Conservation (phyloP, 2,113 vertebrate genomes). For the Mastomys natalensis region DNA sequence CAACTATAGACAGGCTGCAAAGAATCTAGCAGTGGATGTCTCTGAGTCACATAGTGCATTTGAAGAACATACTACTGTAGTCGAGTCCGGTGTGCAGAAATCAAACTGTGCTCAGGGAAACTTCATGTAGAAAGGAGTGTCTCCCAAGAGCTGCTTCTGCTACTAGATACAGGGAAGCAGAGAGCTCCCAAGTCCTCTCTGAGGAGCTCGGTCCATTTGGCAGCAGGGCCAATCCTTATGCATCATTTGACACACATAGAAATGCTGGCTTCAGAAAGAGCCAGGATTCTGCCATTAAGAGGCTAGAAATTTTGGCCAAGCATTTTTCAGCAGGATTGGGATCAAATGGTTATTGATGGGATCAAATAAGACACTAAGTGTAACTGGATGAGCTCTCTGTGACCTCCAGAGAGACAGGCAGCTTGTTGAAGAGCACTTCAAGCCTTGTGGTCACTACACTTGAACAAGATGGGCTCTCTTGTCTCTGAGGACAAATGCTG, state of each 20-base stretch:
- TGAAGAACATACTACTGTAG: conserved; percentile 57
- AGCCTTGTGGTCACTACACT: conserved; percentile 63
- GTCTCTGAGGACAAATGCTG: conserved; percentile 53
- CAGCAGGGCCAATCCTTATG: conserved; percentile 67
- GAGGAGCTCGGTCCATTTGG: conserved; percentile 59
- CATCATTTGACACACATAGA: conserved; percentile 75
- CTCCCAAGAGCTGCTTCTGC: neutral
- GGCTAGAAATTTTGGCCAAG: conserved; percentile 76
- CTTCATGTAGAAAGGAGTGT: neutral
- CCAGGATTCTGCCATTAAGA: conserved; percentile 81
- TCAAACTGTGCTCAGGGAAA: neutral
- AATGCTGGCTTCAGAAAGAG: conserved; percentile 72
- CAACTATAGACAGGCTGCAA: neutral
- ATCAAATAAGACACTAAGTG: conserved; percentile 80
- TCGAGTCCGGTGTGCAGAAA: conserved; percentile 55
- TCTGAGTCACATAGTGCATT: conserved; percentile 58
- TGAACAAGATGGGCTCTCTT: conserved; percentile 63
- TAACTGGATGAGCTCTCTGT: conserved; percentile 77
- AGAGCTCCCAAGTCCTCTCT: conserved; percentile 52
- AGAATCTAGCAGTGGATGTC: conserved; percentile 41
- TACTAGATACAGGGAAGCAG: neutral
- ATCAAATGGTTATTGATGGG: conserved; percentile 81
- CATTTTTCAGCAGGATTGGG: conserved; percentile 68
- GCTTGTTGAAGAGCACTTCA: conserved; percentile 75
- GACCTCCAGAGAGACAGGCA: conserved; percentile 70